phyloP scores from a whole-genome alignment of 2,113 vertebrate species.

The Canis aureus region DNA sequence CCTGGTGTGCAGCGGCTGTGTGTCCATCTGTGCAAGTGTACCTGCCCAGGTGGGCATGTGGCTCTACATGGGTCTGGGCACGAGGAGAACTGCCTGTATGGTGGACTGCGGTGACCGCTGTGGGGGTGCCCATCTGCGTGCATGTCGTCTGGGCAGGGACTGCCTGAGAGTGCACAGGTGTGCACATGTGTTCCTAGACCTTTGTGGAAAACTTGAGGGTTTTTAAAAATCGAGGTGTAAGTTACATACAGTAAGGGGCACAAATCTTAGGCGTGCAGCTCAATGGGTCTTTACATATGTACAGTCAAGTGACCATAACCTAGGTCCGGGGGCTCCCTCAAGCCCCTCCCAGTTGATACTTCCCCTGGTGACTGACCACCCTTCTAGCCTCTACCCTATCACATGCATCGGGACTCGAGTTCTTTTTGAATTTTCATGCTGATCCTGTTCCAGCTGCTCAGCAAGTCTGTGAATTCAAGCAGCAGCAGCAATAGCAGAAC shows the following conservation, averaged over 20 bases:
- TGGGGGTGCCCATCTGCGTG: not conserved
- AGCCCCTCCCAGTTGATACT: not conserved
- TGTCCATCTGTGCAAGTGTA: not conserved
- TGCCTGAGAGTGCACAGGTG: not conserved
- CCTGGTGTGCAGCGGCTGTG: accelerated
- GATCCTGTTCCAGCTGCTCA: not conserved
- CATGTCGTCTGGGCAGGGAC: too few species aligned
- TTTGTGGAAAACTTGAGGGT: not conserved
- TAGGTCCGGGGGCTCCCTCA: not conserved
- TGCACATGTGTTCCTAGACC: not conserved
- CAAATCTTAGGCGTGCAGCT: not conserved
- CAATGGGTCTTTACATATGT: not conserved
- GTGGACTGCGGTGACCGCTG: accelerated
- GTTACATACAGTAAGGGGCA: not conserved
- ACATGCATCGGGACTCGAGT: not conserved
- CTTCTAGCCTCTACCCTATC: not conserved
- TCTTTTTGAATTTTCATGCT: not conserved
- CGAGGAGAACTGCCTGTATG: accelerated
- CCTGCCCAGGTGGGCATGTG: accelerated
- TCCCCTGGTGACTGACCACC: not conserved
- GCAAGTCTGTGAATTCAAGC: not conserved
- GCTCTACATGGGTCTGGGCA: not conserved
- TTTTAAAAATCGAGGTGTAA: not conserved
- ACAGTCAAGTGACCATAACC: not conserved
- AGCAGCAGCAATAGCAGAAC: not conserved